Evolutionary conservation across 2,797 vertebrate genomes (phyloP).

Genomic region (Myotis daubentonii): DNA sequence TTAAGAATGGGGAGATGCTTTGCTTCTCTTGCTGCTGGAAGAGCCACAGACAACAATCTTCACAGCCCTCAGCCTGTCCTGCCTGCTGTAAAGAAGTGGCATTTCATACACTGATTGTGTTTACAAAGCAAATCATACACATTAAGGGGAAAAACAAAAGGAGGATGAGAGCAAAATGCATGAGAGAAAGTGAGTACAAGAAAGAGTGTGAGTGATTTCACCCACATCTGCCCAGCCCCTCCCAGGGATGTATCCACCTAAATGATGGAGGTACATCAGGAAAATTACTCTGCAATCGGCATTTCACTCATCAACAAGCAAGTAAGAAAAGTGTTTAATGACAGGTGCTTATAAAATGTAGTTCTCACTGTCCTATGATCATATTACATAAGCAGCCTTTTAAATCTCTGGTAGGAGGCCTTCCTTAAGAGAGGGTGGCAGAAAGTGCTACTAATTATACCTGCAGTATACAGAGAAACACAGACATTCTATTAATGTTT

Average conservation of each 20-base stretch:
- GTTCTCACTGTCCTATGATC: constrained; percentile 27
- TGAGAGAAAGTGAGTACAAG: not conserved
- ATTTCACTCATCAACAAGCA: not conserved
- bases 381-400: constrained; percentile 34
- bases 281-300: not conserved
- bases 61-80: not conserved
- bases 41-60: not conserved
- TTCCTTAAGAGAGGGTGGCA: not conserved
- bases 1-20: not conserved
- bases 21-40: not conserved
- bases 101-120: not conserved
- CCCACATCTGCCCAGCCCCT: not conserved
- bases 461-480: constrained; percentile 50
- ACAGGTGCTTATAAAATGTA: not conserved
- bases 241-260: not conserved
- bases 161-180: not conserved
- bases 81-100: not conserved
- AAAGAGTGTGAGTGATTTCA: not conserved
- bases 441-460: constrained; percentile 40
- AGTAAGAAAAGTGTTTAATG: constrained; percentile 11
- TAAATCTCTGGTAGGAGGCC: not conserved
- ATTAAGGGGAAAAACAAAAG: not conserved
- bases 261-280: not conserved
- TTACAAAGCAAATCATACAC: not conserved
- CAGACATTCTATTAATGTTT: constrained; percentile 68